Evolutionary conservation across 2,113 vertebrate species (phyloP), one percentile per base, ranked within the genome.

Genomic region (Chrysochloris asiatica): DNA sequence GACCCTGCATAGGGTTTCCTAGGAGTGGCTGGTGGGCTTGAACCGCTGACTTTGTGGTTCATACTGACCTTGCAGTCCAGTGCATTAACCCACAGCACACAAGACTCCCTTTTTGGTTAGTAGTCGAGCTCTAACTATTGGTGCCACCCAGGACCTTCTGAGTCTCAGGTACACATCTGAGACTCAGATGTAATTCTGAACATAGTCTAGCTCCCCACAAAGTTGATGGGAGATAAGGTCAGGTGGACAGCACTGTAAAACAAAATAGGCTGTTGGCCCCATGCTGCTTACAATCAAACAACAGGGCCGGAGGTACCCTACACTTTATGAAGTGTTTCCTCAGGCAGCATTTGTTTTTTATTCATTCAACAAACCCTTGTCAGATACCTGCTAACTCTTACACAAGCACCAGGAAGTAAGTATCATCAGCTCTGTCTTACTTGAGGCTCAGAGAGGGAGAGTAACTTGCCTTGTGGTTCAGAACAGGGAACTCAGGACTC

Each of bases 251-350:
- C 1, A 17, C 50, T 13, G 4, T 65, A 24, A 73, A 72, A 71
- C 19, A 41, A 72, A 65, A 61, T 0, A 50, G 45, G 56, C 59
- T 14, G 9, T 0, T 8, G 48, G 9, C 65, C 6, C 33, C 36
- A 47, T 12, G 54, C 1, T 65, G 43, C 30, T 59, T 38, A 28
- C 38, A 54, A 10, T 3, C 28, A 47, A 48, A 10, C 8, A 3
- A 2, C 1, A 41, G 21, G 0, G 3, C 16, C 38, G 26, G 30
- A 61, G 54, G 8, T n/a, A 2, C 33, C 41, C 33, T n/a, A 21
- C 33, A 48, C 36, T 48, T 19, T 33, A 38, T 50, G 50, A 79
- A 11, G 47, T 3, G 17, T 86, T 54, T 59, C 12, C 22, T 41
- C 8, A 3, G 10, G 65, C 47, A 45, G 28, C 48, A 5, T 38